Percentiles rank a stretch among this genome's conserved stretches.
Conservation (phyloP, 2,113 vertebrate species). For the Saguinus midas region DNA sequence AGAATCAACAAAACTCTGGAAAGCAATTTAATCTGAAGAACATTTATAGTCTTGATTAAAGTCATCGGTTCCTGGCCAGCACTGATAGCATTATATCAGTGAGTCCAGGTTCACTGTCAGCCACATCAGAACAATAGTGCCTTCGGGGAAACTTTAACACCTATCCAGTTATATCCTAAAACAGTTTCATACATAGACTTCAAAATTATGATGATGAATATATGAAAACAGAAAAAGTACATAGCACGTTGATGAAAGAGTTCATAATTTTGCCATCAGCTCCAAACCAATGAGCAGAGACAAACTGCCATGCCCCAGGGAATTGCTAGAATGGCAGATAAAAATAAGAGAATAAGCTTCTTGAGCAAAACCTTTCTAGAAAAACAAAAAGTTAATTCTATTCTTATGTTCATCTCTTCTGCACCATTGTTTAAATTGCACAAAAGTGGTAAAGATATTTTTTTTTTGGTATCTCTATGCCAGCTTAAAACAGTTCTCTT, state of each 20-base stretch:
- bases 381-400: not conserved
- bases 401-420: not conserved
- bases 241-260: conserved; percentile 65
- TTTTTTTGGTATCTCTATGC: not conserved
- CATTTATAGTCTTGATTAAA: conserved; percentile 77
- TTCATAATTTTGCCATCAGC: conserved; percentile 66
- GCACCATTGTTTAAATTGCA: not conserved
- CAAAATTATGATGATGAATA: conserved; percentile 76
- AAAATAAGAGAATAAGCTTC: not conserved
- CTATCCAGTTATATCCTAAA: conserved; percentile 65
- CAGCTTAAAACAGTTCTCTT: not conserved
- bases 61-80: conserved; percentile 65
- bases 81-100: conserved; percentile 52
- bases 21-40: conserved; percentile 69
- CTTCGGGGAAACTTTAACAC: conserved; percentile 68
- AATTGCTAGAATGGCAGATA: conserved; percentile 29
- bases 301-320: conserved; percentile 10
- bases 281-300: conserved; percentile 62
- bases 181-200: conserved; percentile 71
- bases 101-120: conserved; percentile 63
- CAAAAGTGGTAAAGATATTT: not conserved
- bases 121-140: conserved; percentile 42
- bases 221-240: conserved; percentile 69
- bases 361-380: not conserved
- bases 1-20: conserved; percentile 69